Evolutionary conservation across 2,113 vertebrate genomes (phyloP).

Genomic region (Archocentrus centrarchus): DNA sequence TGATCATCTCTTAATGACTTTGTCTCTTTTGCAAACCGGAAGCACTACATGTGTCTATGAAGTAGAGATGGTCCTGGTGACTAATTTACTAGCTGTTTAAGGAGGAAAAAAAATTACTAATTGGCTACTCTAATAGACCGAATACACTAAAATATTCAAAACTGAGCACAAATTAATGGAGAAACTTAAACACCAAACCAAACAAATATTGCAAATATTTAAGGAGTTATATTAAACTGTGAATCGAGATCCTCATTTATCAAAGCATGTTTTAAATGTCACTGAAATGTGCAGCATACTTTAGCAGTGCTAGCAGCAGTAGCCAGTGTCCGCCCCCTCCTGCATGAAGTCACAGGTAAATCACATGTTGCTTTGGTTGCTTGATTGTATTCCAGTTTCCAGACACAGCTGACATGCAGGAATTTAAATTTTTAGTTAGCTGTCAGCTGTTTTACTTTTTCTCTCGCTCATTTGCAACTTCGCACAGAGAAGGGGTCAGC

Average conservation of each 20-base stretch:
- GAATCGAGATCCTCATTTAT: background rate
- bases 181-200: background rate
- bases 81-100: too few species aligned
- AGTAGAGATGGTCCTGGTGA: too few species aligned
- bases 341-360: background rate
- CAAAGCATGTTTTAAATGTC: background rate
- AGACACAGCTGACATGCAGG: background rate
- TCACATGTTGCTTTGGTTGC: too few species aligned
- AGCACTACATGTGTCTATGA: too few species aligned
- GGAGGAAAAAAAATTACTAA: too few species aligned
- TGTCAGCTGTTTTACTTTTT: background rate
- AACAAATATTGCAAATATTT: background rate
- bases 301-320: background rate
- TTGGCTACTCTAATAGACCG: too few species aligned
- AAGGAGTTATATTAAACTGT: accelerated
- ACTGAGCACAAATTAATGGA: background rate
- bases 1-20: too few species aligned
- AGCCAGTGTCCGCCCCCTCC: background rate
- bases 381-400: background rate
- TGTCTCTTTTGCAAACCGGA: too few species aligned
- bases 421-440: background rate
- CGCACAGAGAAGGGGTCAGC: background rate
- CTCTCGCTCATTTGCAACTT: background rate
- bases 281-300: background rate
- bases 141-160: too few species aligned